Evolutionary conservation across 1,140 invertebrate species (phyloP).

Genomic region (Drosophila lacteicornis): DNA sequence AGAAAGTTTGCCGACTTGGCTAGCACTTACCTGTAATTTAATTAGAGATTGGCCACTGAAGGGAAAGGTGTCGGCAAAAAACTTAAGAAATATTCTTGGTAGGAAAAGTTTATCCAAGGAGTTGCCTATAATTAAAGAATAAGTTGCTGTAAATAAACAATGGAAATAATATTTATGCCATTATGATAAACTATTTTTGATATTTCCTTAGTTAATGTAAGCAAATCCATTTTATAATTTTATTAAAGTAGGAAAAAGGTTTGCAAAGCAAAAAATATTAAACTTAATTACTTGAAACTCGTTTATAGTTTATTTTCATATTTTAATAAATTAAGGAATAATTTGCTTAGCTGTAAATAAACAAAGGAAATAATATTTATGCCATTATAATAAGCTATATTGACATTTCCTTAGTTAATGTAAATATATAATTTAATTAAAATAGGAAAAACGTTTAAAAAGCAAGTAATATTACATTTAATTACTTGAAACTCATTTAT

Average conservation of each 20-base stretch:
- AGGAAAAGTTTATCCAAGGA: not conserved
- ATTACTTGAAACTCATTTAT: too few relatives aligned
- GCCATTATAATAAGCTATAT: not conserved
- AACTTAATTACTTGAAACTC: not conserved
- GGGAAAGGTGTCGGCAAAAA: not conserved
- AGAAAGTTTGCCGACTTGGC: slow-evolving; percentile 34
- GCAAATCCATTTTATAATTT: too few relatives aligned
- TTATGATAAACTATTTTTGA: not conserved
- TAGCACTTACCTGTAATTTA: slow-evolving; percentile 18
- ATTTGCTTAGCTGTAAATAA: not conserved
- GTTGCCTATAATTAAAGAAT: not conserved
- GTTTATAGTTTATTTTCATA: too few relatives aligned
- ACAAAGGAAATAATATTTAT: not conserved
- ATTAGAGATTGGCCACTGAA: slow-evolving; percentile 4
- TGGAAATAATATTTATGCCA: too few relatives aligned
- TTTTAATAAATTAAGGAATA: not conserved
- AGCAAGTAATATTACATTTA: not conserved
- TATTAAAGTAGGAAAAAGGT: too few relatives aligned
- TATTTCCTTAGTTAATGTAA: too few relatives aligned
- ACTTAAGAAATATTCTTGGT: not conserved
- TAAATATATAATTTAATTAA: too few relatives aligned
- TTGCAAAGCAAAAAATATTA: too few relatives aligned
- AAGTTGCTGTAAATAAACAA: not conserved
- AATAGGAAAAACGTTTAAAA: too few relatives aligned
- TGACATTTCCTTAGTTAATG: too few relatives aligned